A percentile compares a stretch with the other conserved stretches of the same genome.
Conservation (phyloP, 2,797 vertebrate genomes). For the Sphaeramia orbicularis region DNA sequence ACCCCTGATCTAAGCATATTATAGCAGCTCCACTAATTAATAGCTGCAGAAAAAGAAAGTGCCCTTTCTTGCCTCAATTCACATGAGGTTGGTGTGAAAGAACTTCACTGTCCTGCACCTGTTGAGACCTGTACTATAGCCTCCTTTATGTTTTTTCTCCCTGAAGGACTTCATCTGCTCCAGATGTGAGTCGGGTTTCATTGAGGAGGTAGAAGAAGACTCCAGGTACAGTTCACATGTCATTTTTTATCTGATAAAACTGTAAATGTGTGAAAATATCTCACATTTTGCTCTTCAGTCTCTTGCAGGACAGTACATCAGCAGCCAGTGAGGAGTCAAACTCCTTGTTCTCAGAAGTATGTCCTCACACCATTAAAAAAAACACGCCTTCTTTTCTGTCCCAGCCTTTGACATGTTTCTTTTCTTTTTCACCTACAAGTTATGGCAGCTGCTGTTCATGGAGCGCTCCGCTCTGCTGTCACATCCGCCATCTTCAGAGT, state of each 20-base stretch:
- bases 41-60: no score
- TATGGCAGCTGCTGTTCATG: conserved; percentile 89
- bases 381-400: conserved; percentile 16
- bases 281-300: conserved; percentile 75
- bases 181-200: conserved; percentile 92
- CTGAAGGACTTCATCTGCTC: conserved; percentile 91
- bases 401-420: conserved; percentile 35
- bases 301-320: conserved; percentile 83
- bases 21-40: no score
- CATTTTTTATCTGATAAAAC: not conserved
- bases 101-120: not conserved
- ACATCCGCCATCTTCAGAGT: conserved; percentile 71
- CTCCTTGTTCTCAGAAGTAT: conserved; percentile 90
- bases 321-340: conserved; percentile 80
- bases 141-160: conserved; percentile 1
- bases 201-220: conserved; percentile 92
- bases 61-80: no score
- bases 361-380: conserved; percentile 31
- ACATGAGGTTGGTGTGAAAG: no score
- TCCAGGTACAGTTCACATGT: conserved; percentile 85
- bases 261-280: no score
- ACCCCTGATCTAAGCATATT: no score
- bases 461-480: conserved; percentile 85
- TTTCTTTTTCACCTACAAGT: conserved; percentile 77
- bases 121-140: not conserved